Percentiles rank a stretch among this genome's conserved stretches.
Conservation (phyloP, 2,888 invertebrate genomes). For the Octodonta nipae region DNA sequence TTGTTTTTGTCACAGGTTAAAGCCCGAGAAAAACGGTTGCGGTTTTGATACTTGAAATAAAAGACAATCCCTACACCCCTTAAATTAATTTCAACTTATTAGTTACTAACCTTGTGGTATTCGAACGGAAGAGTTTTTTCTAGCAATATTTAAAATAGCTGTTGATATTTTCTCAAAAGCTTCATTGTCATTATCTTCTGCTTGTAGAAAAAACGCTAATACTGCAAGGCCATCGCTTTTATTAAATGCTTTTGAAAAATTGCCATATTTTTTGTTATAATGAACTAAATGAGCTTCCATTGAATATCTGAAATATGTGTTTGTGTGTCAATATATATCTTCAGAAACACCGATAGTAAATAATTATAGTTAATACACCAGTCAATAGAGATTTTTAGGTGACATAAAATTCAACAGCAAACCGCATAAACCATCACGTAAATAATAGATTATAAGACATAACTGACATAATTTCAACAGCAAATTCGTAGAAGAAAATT, state of each 20-base stretch:
- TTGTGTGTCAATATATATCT: neutral
- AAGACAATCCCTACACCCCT: too few relatives aligned
- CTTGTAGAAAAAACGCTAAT: constrained; percentile 50
- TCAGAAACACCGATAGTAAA: neutral
- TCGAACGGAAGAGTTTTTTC: constrained; percentile 28
- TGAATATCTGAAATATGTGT: constrained; percentile 42
- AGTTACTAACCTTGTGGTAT: constrained; percentile 25
- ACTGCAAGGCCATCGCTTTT: constrained; percentile 60
- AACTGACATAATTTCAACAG: too few relatives aligned
- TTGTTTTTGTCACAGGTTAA: too few relatives aligned
- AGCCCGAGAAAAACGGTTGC: too few relatives aligned
- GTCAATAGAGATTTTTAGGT: too few relatives aligned
- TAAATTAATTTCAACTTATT: neutral
- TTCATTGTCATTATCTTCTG: constrained; percentile 32
- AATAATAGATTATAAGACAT: too few relatives aligned
- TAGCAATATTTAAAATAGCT: constrained; percentile 30
- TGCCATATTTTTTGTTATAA: constrained; percentile 55
- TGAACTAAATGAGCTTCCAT: constrained; percentile 72
- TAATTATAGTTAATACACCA: too few relatives aligned
- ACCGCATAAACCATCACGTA: too few relatives aligned
- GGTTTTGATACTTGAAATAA: too few relatives aligned
- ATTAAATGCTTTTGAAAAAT: constrained; percentile 49
- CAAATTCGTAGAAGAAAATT: too few relatives aligned
- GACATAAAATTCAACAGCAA: too few relatives aligned
- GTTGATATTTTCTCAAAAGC: constrained; percentile 32